phyloP scores from a whole-genome alignment of 2,113 vertebrate species.

The Coturnix japonica region DNA sequence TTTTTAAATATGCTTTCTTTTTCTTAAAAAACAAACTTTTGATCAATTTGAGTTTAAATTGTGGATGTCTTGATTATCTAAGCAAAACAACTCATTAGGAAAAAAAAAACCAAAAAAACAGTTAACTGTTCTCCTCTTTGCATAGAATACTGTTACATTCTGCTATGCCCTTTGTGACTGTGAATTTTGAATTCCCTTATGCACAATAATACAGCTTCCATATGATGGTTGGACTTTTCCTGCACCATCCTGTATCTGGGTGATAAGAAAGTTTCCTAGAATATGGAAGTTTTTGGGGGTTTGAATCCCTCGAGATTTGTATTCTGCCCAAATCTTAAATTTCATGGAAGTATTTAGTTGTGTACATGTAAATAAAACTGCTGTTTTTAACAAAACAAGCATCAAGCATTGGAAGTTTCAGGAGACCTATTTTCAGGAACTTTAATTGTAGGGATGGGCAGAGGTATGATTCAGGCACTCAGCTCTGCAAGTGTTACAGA shows the following conservation, averaged over 20 bases:
- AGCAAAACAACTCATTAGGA: neutral
- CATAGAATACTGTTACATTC: neutral
- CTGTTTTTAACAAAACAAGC: neutral
- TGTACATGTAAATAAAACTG: neutral
- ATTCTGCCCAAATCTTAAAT: neutral
- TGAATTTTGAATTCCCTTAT: neutral
- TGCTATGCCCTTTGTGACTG: neutral
- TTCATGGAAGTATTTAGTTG: neutral
- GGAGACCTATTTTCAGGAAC: neutral
- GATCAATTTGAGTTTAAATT: neutral
- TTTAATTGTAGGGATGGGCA: neutral
- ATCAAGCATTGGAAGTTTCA: neutral
- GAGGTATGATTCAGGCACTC: neutral
- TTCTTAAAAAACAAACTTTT: neutral
- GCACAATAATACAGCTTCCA: neutral
- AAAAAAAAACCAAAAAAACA: neutral
- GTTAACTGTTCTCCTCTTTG: neutral
- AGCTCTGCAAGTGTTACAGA: neutral
- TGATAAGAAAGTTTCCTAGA: neutral
- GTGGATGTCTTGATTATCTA: neutral
- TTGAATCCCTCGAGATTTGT: neutral
- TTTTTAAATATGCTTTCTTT: neutral
- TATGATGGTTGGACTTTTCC: neutral
- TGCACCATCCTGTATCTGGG: neutral
- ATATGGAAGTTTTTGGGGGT: neutral